Base-by-base conservation (phyloP, 2,888 invertebrate genomes). In the Lampropteryx suffumata region DNA sequence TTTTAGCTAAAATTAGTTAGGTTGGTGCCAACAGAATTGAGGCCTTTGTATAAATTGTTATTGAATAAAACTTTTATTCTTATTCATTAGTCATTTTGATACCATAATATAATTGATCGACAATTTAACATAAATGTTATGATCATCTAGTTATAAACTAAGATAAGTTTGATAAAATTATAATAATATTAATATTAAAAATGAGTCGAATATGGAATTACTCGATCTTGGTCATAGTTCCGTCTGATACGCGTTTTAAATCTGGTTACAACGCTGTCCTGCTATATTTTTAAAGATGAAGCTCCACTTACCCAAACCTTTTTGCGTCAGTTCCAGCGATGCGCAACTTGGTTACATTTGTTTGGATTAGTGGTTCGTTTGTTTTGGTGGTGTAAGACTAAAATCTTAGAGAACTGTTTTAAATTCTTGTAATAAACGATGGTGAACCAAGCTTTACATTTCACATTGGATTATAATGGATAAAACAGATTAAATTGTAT, bases 271-370 rank as follows among this genome's bases (percentile, higher is more conserved):
- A 65, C 59, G 59, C 60, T 55, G 45, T 47, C 44, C 40, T 50
- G 34, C 44, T 50, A 50, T 41, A 58, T 63, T 70, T 69, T 65
- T 62, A 62, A 59, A 55, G 50, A 57, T 48, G 39, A 53, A 24
- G 59, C 35, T 11, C 29, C 43, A 32, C 49, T 50, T 34, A 41
- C 42, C 36, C 32, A 46, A 49, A 46, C 50, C 52, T 50, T 59
- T 55, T 48, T 42, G 29, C 32, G 45, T 42, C 32, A 27, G 30
- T 41, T 50, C 37, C 49, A 37, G 30, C 29, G 30, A 32, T 42
- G 9, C 35, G 40, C 47, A 57, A 55, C 55, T 55, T 47, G 39
- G 46, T 41, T 43, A 40, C 58, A 45, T 58, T 56, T 52, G 50
- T 56, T 47, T 51, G 50, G 56, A 56, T 58, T 58, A 49, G 33